Base-by-base conservation (phyloP, 2,888 invertebrate species). In the Stegana nigrithorax region DNA sequence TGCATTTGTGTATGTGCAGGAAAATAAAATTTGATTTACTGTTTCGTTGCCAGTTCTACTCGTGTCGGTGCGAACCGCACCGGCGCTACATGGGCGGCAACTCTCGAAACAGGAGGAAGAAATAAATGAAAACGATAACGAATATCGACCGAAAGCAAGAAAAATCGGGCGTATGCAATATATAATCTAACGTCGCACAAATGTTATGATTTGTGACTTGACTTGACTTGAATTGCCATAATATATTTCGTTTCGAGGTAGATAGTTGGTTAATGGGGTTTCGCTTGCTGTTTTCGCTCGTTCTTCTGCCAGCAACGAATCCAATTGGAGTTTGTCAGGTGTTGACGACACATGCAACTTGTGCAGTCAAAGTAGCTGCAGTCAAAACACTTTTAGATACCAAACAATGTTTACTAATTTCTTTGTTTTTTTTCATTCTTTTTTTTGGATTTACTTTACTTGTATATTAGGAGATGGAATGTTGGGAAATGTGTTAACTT, bases 21-120 rank as follows among this genome's bases (percentile, higher is more conserved):
- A 81, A 83, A 83, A 83, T 83, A 83, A 83, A 83, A 83, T 82
- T 81, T 83, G 83, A 83, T 83, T 83, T 83, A 83, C 78, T 79
- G 77, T 81, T 68, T 44, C 64, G 60, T 60, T 63, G 69, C 67
- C 68, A 70, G 67, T 29, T 53, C 44, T 21, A 61, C 66, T 70
- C n/a, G n/a, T n/a, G n/a, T n/a, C n/a, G n/a, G 59, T 50, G 19
- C 14, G 57, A 26, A 39, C 6, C 29, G 29, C 39, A 39, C 17
- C 17, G 39, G 39, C n/a, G n/a, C 25, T 21, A 47, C 47, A 47
- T 47, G 47, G 47, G 53, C 32, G 29, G 23, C 32, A 25, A 53
- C 29, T 23, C 27, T 51, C 27, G 27, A 51, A 51, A 29, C 26
- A 27, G 5, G 10, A 17, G 19, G 21, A 5, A 5, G 19, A 45